These are phyloP conservation scores for Forbesichthys papilliferus DNA, from an alignment of 2,113 vertebrate genomes.

Conservation along the genomic window DNA sequence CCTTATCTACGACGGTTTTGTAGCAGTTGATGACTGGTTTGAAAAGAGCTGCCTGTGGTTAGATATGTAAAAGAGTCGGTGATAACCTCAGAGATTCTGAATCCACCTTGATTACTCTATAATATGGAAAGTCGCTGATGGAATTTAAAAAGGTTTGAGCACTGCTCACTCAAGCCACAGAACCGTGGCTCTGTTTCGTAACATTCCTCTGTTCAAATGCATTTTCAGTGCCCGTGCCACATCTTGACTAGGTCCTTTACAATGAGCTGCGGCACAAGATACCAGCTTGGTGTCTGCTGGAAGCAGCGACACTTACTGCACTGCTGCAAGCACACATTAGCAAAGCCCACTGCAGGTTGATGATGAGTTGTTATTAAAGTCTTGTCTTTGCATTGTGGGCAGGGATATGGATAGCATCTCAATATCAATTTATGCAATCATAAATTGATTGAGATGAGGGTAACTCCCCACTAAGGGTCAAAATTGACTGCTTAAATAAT, in stretches of 20 bases:
- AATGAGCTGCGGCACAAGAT: neutral
- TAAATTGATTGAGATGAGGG: conserved; percentile 18
- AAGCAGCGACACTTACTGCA: conserved; percentile 32
- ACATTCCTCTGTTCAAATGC: neutral
- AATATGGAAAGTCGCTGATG: neutral
- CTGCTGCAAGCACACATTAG: conserved; percentile 44
- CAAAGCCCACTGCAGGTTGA: conserved; percentile 33
- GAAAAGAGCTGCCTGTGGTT: neutral
- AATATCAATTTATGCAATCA: conserved; percentile 4
- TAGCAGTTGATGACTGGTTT: neutral
- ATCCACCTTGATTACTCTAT: neutral
- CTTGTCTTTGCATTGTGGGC: conserved; percentile 35
- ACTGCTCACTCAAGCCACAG: neutral
- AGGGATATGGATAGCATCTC: conserved; percentile 46
- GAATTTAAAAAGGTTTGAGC: neutral
- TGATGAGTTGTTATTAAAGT: conserved; percentile 24
- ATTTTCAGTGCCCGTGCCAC: neutral
- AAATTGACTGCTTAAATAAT: conserved; percentile 18
- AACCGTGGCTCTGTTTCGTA: neutral
- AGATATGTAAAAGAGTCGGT: neutral
- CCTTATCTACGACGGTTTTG: neutral
- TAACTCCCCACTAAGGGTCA: conserved; percentile 25
- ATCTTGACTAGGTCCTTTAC: conserved; percentile 22
- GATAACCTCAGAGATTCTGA: neutral
- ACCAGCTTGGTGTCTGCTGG: conserved; percentile 23